phyloP scores from a whole-genome alignment of 2,888 invertebrate genomes.

The Clostera curtula region DNA sequence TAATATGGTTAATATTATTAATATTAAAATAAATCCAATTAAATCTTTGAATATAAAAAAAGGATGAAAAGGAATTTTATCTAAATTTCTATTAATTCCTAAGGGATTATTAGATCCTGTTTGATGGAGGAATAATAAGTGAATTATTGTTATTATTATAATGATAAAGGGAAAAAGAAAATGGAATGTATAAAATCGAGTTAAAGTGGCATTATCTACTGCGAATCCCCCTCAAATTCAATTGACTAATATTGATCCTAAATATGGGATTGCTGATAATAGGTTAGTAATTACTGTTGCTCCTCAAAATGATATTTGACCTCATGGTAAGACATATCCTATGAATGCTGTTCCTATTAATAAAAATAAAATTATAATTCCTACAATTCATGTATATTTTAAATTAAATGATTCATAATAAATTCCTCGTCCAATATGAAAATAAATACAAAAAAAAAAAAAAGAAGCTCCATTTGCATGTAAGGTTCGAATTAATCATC shows the following conservation, averaged over 20 bases:
- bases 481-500: slow-evolving; percentile 78
- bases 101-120: slow-evolving; percentile 79
- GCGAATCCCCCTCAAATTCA: slow-evolving; percentile 87
- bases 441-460: slow-evolving; percentile 81
- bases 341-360: slow-evolving; percentile 83
- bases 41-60: slow-evolving; percentile 80
- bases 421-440: slow-evolving; percentile 80
- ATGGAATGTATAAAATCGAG: slow-evolving; percentile 85
- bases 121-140: slow-evolving; percentile 80
- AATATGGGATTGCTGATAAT: slow-evolving; percentile 81
- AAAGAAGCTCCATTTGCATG: slow-evolving; percentile 84
- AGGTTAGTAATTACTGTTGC: slow-evolving; percentile 87
- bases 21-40: slow-evolving; percentile 74
- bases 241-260: slow-evolving; percentile 77
- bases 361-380: slow-evolving; percentile 78
- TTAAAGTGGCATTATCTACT: slow-evolving; percentile 82
- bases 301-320: slow-evolving; percentile 88
- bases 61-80: slow-evolving; percentile 81
- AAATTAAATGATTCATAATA: slow-evolving; percentile 66
- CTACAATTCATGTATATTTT: slow-evolving; percentile 77
- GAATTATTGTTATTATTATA: slow-evolving; percentile 75
- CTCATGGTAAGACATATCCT: slow-evolving; percentile 86
- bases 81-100: slow-evolving; percentile 77
- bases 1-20: slow-evolving; percentile 68
- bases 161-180: slow-evolving; percentile 83